Conservation (phyloP, 2,113 vertebrate species). For the Hyperoodon ampullatus region DNA sequence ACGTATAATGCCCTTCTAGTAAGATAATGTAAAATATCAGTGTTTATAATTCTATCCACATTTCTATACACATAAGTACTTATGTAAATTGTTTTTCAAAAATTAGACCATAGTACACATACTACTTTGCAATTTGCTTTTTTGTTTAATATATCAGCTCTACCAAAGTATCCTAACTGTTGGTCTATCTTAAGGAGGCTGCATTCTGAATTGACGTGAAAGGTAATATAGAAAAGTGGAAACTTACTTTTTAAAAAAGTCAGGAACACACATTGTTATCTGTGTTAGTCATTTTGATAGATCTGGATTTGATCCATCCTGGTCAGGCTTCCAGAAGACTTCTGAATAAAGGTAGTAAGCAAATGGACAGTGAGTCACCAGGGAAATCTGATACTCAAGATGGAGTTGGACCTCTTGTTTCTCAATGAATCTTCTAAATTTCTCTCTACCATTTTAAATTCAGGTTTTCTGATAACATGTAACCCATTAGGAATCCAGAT, state of each 20-base stretch:
- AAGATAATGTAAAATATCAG: conserved; percentile 22
- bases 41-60: conserved; percentile 9
- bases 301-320: not conserved
- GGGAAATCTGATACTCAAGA: not conserved
- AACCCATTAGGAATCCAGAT: not conserved
- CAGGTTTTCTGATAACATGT: not conserved
- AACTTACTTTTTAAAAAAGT: not conserved
- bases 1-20: not conserved
- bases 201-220: not conserved
- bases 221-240: not conserved
- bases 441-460: not conserved
- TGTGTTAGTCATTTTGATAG: conserved; percentile 14
- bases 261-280: not conserved
- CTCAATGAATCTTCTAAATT: not conserved
- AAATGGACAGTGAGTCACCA: not conserved
- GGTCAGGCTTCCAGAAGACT: conserved; percentile 36
- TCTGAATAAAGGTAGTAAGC: not conserved
- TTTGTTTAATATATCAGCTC: not conserved
- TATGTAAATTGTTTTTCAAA: not conserved
- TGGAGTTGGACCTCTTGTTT: conserved; percentile 3
- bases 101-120: not conserved
- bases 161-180: not conserved
- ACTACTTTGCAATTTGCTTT: not conserved
- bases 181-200: not conserved
- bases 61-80: not conserved